Base-by-base conservation (phyloP, 2,113 vertebrate species). In the Peromyscus californicus region DNA sequence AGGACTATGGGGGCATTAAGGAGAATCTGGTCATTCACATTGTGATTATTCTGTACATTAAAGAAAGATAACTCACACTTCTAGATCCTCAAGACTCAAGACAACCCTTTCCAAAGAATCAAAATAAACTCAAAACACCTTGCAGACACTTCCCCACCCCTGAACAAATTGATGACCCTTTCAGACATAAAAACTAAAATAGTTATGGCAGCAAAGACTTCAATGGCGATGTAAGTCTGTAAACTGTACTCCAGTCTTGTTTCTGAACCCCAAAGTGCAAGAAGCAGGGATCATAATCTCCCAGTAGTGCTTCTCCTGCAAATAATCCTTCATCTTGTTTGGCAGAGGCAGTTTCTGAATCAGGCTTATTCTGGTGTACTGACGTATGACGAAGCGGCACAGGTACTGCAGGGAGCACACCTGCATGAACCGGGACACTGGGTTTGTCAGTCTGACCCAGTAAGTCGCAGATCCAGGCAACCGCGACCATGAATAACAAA, bases 281-380 rank as follows among this genome's bases (percentile, higher is more conserved):
- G n/a, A n/a, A n/a, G n/a, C n/a, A n/a, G n/a, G n/a, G n/a, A n/a
- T n/a, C n/a, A n/a, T n/a, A n/a, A n/a, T n/a, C n/a, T n/a, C n/a
- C n/a, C n/a, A n/a, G n/a, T n/a, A n/a, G n/a, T n/a, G n/a, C n/a
- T n/a, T n/a, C n/a, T n/a, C n/a, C n/a, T n/a, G n/a, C n/a, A n/a
- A n/a, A n/a, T 99, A 99, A 99, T 99, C 99, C 99, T 99, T 99
- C 99, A 99, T 99, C 98, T 99, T 99, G 99, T 99, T 99, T 98
- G 99, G 99, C 99, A 99, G 99, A 99, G 99, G 99, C 99, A 99
- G 99, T 99, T 99, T 99, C 98, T 99, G 99, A 98, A 99, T 99
- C 89, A 99, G 98, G 99, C 99, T 99, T 99, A 99, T 99, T 80
- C 99, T 98, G 70, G 99, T 99, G 97, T 99, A 99, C 98, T 99